Conservation (phyloP, 1,140 invertebrate species). For the Drosophila pseudoobscura region DNA sequence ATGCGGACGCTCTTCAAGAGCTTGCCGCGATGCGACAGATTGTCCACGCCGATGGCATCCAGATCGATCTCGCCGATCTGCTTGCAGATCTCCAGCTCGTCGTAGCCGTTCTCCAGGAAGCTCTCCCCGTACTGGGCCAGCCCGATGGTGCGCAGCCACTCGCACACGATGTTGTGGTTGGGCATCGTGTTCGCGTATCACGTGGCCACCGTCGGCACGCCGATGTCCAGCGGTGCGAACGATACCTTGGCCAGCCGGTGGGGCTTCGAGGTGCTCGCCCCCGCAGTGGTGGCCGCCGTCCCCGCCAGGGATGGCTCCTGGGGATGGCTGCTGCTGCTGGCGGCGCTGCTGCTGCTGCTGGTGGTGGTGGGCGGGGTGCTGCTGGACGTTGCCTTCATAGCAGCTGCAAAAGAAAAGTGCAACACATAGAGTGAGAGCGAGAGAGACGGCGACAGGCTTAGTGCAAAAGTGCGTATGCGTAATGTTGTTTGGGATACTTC, state of each 20-base stretch:
- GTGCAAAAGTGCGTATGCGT: slow-evolving; percentile 58
- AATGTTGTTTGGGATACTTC: slow-evolving; percentile 48
- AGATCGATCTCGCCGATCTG: slow-evolving; percentile 97
- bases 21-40: slow-evolving; percentile 90
- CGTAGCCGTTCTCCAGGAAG: slow-evolving; percentile 98
- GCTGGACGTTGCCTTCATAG: slow-evolving; percentile 81
- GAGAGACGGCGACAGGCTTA: not conserved
- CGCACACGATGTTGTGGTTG: slow-evolving; percentile 90
- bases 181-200: slow-evolving; percentile 82
- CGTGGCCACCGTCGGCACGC: slow-evolving; percentile 62
- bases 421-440: not conserved
- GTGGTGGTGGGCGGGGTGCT: slow-evolving; percentile 13
- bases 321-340: slow-evolving; percentile 71
- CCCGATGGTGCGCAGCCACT: slow-evolving; percentile 95
- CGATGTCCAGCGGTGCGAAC: slow-evolving; percentile 75
- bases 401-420: slow-evolving; percentile 47
- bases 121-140: slow-evolving; percentile 95
- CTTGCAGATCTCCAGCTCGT: slow-evolving; percentile 97
- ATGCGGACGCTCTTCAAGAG: slow-evolving; percentile 93
- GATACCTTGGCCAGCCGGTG: slow-evolving; percentile 70
- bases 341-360: slow-evolving; percentile 67
- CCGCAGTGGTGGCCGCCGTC: slow-evolving; percentile 23
- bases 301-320: slow-evolving; percentile 53
- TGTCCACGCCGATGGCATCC: slow-evolving; percentile 96
- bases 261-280: slow-evolving; percentile 57